Conservation (phyloP, 2,888 invertebrate genomes). For the Cistogaster globosa region DNA sequence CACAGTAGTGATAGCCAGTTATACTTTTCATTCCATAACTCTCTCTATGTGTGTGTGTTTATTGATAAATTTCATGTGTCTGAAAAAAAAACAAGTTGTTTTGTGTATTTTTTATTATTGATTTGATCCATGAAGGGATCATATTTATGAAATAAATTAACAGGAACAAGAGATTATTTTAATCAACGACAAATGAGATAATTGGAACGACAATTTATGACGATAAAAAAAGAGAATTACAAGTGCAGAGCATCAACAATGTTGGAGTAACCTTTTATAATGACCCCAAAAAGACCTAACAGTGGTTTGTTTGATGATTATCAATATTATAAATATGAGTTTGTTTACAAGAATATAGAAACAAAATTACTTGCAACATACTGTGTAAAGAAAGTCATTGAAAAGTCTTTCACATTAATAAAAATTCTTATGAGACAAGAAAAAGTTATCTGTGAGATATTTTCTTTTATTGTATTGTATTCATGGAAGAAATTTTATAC, state of each 20-base stretch:
- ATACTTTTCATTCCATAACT: background rate
- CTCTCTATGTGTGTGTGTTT: background rate
- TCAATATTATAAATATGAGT: no score
- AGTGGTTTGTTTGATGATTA: background rate
- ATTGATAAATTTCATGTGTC: conserved; percentile 52
- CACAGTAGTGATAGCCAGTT: conserved; percentile 19
- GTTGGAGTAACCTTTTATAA: conserved; percentile 50
- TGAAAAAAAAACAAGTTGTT: conserved; percentile 34
- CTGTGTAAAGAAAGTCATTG: no score
- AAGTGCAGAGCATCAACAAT: conserved; percentile 17
- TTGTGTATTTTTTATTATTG: conserved; percentile 59
- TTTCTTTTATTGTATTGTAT: no score
- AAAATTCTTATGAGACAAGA: no score
- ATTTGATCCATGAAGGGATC: conserved; percentile 73
- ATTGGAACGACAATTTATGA: conserved; percentile 79
- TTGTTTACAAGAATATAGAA: no score
- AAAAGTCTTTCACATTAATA: no score
- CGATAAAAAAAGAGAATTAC: conserved; percentile 43
- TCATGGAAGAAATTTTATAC: background rate
- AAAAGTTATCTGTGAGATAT: no score
- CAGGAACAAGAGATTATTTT: conserved; percentile 71
- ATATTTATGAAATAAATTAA: conserved; percentile 73
- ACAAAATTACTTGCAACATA: no score
- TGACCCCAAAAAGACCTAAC: conserved; percentile 61
- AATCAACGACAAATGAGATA: conserved; percentile 79